Base-by-base conservation (phyloP, 2,888 invertebrate genomes). In the Hirudinaria manillensis region DNA sequence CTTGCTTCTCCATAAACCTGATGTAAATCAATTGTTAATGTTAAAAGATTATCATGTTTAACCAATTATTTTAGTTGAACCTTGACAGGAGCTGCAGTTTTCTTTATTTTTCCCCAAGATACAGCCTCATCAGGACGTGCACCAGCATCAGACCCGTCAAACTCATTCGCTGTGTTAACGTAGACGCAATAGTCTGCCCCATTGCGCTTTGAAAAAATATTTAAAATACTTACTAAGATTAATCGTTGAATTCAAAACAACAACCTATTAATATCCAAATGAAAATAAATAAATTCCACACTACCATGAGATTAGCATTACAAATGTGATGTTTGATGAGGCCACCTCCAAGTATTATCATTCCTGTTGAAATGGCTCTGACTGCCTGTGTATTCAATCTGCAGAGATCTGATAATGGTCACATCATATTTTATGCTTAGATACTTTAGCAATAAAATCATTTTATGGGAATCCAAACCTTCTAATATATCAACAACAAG, bases 291-390 rank as follows among this genome's bases (percentile, higher is more conserved):
- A 53, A 53, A 53, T 10, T 10, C 7, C 10, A 10, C 13, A 38
- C 85, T 86, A 91, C 91, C 99, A 99, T 99, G 75, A 99, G 88
- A 88, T 99, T 99, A 1, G 99, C 97, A 88, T 99, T 99, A 86
- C 94, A 96, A 80, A 98, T 96, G 84, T 99, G 99, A 87, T 99
- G 99, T 86, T 99, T 99, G n/a, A 98, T 89, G 0, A 99, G 87
- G 13, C 97, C 97, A 0, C 97, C 97, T 3, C 98, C 98, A 76
- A 98, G 86, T 77, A 99, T 95, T 56, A 99, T 91, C 89, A 98
- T 93, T 19, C 99, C 99, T n/a, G 93, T 91, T 83, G 94, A 91
- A 34, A 90, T 87, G 0, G 98, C 93, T 84, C 93, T 93, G 16
- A 97, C 92, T 24, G 98, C 93, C 89, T 98, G 93, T 29, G 92